Conservation (phyloP, 2,888 invertebrate species). For the Drosophila imparisetae region DNA sequence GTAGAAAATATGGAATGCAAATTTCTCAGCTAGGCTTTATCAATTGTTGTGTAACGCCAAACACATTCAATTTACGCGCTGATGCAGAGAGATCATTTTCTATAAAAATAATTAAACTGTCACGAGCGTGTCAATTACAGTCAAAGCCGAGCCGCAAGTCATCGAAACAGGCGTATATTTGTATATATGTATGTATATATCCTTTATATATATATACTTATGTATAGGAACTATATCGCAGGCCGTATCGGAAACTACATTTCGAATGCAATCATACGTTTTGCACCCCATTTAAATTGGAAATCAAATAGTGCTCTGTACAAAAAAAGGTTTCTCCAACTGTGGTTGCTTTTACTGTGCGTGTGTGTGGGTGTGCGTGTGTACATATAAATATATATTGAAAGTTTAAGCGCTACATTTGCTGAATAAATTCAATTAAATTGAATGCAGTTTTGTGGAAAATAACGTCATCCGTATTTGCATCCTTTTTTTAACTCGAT, state of each 20-base stretch:
- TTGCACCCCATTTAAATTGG: conserved; percentile 53
- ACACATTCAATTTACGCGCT: conserved; percentile 36
- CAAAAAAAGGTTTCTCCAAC: conserved; percentile 15
- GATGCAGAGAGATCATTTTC: conserved; percentile 46
- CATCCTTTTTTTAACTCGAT: not conserved
- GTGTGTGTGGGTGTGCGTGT: conserved; percentile 4
- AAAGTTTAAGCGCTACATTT: conserved; percentile 27
- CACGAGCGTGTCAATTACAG: conserved; percentile 69
- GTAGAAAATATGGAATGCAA: not conserved
- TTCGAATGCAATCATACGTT: conserved; percentile 41
- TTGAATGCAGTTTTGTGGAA: conserved; percentile 32
- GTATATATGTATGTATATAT: not conserved
- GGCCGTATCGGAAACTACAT: conserved; percentile 47
- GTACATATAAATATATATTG: conserved; percentile 22
- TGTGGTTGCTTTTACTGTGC: not conserved
- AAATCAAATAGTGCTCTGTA: conserved; percentile 59
- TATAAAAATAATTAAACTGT: conserved; percentile 75
- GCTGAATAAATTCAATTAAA: conserved; percentile 49
- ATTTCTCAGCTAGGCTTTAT: not conserved
- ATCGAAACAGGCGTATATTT: not conserved
- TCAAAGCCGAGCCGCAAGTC: conserved; percentile 28
- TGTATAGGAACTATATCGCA: not conserved
- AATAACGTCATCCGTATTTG: conserved; percentile 14
- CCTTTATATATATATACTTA: not conserved
- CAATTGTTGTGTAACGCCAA: conserved; percentile 1